Conservation (phyloP, 2,888 invertebrate species). For the Philereme transversata region DNA sequence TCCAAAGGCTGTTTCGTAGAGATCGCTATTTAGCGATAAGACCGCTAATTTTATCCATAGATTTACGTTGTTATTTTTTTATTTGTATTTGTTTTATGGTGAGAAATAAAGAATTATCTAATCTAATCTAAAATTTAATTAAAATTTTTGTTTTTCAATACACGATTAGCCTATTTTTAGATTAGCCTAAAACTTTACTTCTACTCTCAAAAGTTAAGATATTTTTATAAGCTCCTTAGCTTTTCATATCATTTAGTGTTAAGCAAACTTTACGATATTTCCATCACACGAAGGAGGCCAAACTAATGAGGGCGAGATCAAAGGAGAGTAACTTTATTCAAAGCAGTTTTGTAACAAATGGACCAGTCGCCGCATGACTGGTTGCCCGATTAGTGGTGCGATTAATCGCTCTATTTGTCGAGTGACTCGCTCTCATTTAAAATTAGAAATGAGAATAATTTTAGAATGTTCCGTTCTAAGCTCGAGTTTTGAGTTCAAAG, state of each 20-base stretch:
- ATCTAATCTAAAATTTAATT: no score
- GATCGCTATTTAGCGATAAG: no score
- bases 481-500: no score
- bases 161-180: no score
- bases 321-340: slow-evolving; percentile 39
- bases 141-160: no score
- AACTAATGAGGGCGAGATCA: slow-evolving; percentile 41
- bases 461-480: not conserved
- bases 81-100: no score
- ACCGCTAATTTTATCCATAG: no score
- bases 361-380: slow-evolving; percentile 13
- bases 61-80: no score
- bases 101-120: no score
- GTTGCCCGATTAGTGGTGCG: slow-evolving; percentile 21
- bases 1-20: no score
- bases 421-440: not conserved
- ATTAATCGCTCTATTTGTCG: slow-evolving; percentile 24
- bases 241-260: slow-evolving; percentile 4
- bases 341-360: slow-evolving; percentile 37
- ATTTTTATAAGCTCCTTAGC: not conserved
- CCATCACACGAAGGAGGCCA: slow-evolving; percentile 22
- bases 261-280: slow-evolving; percentile 23
- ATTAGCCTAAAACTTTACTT: no score
- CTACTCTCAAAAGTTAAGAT: no score
- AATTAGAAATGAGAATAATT: not conserved